Evolutionary conservation across 2,888 invertebrate genomes (phyloP).

Genomic region (Subacronicta megacephala): DNA sequence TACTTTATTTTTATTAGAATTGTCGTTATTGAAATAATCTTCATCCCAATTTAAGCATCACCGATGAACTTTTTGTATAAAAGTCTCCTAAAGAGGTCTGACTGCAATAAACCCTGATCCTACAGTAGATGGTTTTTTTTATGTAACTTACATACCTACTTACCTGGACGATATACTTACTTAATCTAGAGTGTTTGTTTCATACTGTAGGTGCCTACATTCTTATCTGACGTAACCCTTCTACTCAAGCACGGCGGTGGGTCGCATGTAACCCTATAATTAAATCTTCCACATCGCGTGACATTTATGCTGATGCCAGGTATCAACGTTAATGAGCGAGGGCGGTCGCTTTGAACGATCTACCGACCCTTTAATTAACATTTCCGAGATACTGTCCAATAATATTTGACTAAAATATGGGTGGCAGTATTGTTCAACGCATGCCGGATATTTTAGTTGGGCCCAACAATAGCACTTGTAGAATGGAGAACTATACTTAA

Average conservation of each 20-base stretch:
- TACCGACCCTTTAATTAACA: constrained; percentile 71
- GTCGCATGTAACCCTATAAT: constrained; percentile 75
- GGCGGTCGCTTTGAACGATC: constrained; percentile 77
- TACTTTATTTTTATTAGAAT: too few species aligned
- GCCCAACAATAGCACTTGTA: too few species aligned
- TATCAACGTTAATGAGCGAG: constrained; percentile 76
- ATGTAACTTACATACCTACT: too few species aligned
- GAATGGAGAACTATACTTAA: too few species aligned
- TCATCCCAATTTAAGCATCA: too few species aligned
- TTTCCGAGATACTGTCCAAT: constrained; percentile 65
- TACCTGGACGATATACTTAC: too few species aligned
- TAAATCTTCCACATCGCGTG: constrained; percentile 82
- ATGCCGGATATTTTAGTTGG: constrained; percentile 1
- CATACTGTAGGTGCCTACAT: constrained; percentile 2
- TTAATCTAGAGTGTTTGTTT: neutral
- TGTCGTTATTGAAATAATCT: too few species aligned
- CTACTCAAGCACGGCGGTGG: constrained; percentile 71
- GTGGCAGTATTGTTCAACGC: constrained; percentile 16
- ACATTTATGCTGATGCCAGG: constrained; percentile 86
- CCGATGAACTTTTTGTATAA: too few species aligned
- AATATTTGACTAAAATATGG: constrained; percentile 35
- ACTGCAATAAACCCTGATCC: too few species aligned
- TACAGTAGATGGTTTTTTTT: too few species aligned
- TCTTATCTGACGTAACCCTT: constrained; percentile 30
- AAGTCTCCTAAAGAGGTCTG: too few species aligned